phyloP scores from a whole-genome alignment of 2,888 invertebrate genomes.

The Osmoderma eremita region DNA sequence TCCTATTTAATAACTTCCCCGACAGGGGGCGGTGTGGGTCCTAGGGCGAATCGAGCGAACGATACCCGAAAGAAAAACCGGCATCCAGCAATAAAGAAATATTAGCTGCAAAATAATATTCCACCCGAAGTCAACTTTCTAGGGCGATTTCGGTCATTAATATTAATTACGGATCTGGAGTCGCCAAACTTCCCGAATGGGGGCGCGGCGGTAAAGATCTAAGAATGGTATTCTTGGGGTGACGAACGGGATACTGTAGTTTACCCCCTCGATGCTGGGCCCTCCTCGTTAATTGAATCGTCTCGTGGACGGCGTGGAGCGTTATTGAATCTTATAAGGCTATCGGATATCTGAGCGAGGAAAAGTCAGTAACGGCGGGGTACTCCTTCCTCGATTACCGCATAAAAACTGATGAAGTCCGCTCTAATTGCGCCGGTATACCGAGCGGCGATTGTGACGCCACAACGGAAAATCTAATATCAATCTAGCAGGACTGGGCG shows the following conservation, averaged over 20 bases:
- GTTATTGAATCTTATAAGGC: constrained; percentile 12
- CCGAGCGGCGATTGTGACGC: neutral
- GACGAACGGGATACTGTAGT: neutral
- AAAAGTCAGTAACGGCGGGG: neutral
- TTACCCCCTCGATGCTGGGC: neutral
- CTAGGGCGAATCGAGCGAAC: neutral
- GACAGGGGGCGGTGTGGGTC: constrained; percentile 12
- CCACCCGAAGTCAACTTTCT: constrained; percentile 51
- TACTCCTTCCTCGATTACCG: neutral
- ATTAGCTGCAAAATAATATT: constrained; percentile 35
- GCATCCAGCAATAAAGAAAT: constrained; percentile 22
- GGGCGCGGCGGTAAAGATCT: too few species aligned
- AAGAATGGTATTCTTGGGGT: too few species aligned
- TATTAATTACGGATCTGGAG: constrained; percentile 50
- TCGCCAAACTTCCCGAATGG: neutral
- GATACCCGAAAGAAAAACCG: constrained; percentile 17
- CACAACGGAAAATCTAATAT: neutral
- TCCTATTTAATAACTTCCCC: constrained; percentile 31
- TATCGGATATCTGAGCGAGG: neutral
- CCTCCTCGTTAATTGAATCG: constrained; percentile 5
- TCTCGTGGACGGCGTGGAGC: neutral
- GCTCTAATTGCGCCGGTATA: constrained; percentile 1
- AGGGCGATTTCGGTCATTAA: constrained; percentile 52
- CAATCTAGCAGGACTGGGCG: neutral
- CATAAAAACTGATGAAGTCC: constrained; percentile 6